These are phyloP conservation scores for Propithecus coquereli DNA, from an alignment of 2,113 vertebrate species.

Conservation along the genomic window DNA sequence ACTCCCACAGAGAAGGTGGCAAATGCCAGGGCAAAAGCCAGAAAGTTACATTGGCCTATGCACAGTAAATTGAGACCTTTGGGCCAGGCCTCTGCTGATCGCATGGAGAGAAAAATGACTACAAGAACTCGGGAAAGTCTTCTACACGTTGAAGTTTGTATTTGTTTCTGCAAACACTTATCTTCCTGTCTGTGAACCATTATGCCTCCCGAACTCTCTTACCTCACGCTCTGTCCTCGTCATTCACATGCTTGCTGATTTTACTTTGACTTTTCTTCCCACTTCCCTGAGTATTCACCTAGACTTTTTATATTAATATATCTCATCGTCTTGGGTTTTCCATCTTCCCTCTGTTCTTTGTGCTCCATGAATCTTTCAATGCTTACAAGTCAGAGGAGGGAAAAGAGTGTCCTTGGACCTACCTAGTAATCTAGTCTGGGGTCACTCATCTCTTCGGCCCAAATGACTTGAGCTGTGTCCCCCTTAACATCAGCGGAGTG, in stretches of 20 bases:
- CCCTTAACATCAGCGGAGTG: not conserved
- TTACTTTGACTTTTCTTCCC: not conserved
- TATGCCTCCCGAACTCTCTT: not conserved
- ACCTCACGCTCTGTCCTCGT: not conserved
- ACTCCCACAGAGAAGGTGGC: not conserved
- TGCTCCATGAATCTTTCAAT: not conserved
- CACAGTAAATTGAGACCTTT: not conserved
- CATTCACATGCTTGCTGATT: not conserved
- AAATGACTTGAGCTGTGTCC: not conserved
- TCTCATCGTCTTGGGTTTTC: not conserved
- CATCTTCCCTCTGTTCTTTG: not conserved
- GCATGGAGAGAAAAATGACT: not conserved
- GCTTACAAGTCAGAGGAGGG: not conserved
- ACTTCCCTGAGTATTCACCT: not conserved
- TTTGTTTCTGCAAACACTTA: slow-evolving; percentile 41
- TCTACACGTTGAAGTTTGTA: not conserved
- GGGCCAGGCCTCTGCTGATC: not conserved
- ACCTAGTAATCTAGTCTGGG: not conserved
- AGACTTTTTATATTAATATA: not conserved
- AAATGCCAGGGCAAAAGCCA: slow-evolving; percentile 22
- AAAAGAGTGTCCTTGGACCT: not conserved
- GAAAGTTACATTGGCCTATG: not conserved
- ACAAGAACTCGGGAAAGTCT: not conserved
- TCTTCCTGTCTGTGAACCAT: slow-evolving; percentile 22
- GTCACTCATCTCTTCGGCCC: not conserved